These are phyloP conservation scores for Chelmon rostratus DNA, from an alignment of 2,797 vertebrate genomes.

Conservation along the genomic window DNA sequence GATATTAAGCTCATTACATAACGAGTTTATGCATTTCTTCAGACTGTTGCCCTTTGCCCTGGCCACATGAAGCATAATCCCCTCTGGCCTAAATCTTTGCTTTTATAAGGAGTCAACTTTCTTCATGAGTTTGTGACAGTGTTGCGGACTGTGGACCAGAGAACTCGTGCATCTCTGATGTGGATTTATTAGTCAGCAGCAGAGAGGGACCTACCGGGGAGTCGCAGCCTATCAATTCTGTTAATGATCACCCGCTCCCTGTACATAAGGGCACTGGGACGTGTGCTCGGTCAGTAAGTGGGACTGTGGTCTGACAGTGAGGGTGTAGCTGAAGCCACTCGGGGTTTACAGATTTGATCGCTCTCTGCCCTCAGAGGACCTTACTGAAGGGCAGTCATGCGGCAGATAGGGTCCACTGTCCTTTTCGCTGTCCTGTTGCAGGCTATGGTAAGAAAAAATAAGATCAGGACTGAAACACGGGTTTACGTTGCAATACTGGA, in stretches of 20 bases:
- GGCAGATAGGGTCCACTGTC: conserved; percentile 75
- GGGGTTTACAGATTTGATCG: conserved; percentile 31
- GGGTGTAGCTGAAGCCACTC: conserved; percentile 15
- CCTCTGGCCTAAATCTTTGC: not conserved
- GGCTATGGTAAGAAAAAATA: conserved; percentile 77
- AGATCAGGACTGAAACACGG: conserved; percentile 4
- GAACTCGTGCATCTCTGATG: conserved; percentile 26
- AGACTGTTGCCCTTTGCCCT: conserved; percentile 60
- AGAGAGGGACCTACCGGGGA: conserved; percentile 52
- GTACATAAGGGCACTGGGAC: conserved; percentile 40
- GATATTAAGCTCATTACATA: conserved; percentile 38
- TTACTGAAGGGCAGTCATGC: conserved; percentile 80
- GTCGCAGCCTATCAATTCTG: conserved; percentile 41
- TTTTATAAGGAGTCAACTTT: conserved; percentile 27
- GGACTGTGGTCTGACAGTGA: conserved; percentile 14
- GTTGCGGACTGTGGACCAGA: conserved; percentile 68
- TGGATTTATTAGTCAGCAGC: conserved; percentile 58
- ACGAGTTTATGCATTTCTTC: conserved; percentile 44
- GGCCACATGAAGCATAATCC: conserved; percentile 22
- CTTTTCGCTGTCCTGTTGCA: conserved; percentile 84
- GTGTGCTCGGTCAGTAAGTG: conserved; percentile 13
- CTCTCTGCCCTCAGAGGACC: conserved; percentile 59
- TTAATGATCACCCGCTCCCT: conserved; percentile 63
- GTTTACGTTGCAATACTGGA: not conserved
- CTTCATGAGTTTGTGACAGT: conserved; percentile 1